Evolutionary conservation across 2,113 vertebrate genomes (phyloP), one percentile per base, ranked within the genome.

Genomic region (Chaetorhynchus papuensis): DNA sequence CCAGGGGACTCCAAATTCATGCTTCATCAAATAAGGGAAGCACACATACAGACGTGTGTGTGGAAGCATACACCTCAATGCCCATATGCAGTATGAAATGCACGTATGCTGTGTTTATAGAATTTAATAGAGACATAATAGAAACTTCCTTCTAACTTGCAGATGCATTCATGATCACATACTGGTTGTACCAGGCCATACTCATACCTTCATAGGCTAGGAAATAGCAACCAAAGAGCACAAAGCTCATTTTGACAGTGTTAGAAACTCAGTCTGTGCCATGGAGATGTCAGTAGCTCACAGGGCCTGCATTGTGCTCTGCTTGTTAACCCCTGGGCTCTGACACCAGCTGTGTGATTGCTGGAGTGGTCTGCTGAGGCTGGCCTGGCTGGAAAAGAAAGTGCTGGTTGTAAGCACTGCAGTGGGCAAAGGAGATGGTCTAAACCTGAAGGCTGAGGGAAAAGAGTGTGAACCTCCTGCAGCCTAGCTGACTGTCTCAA

Each of bases 321-420:
- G 7, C 20, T n/a, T 44, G 15, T 42, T 68, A 33, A 59, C 21
- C 5, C 16, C 49, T 7, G 41, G 42, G 54, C 49, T 68, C 52
- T 87, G 52, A 24, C n/a, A 9, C 2, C 0, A 1, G 19, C 69
- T 66, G 16, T 2, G 2, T 6, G 35, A 24, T 6, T 35, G 60
- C 80, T 42, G 57, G 24, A 26, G 6, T 1, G 13, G 24, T 50
- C 41, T 49, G 35, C 39, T 13, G 19, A 59, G 35, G 10, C 31
- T 63, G 15, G 5, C 42, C 65, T 45, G 28, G 3, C 52, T 92
- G 27, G 14, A 24, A 64, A 70, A 57, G 12, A 39, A 26, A 65
- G 10, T 4, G 20, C 11, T 89, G 35, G 8, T 42, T 10, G 21
- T 41, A 68, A 65, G 27, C 2, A 3, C n/a, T 16, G 44, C 8